phyloP scores from a whole-genome alignment of 2,888 invertebrate species.

The Phymatocera aterrima region DNA sequence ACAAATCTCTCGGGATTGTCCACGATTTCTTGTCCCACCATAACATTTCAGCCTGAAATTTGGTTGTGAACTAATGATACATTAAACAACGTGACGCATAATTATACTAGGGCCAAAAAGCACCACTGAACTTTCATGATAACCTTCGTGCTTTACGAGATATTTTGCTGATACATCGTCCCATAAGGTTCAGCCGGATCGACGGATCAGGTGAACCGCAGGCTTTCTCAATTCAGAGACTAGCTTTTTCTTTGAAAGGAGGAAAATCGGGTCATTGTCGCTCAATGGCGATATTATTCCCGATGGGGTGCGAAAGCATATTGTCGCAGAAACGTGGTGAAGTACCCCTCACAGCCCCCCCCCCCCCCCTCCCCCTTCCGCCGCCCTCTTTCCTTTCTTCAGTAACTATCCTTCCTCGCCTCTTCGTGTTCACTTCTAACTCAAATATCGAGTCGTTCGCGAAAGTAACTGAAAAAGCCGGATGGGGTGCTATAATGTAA shows the following conservation, averaged over 20 bases:
- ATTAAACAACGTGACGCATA: no score
- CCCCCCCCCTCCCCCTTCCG: not conserved
- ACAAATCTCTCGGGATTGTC: no score
- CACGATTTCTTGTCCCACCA: no score
- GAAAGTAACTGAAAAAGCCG: not conserved
- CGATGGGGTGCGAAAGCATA: slow-evolving; percentile 1
- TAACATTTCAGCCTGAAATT: no score
- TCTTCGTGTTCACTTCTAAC: not conserved
- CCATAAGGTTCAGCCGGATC: not conserved
- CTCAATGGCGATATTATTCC: slow-evolving; percentile 37
- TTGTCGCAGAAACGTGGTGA: not conserved
- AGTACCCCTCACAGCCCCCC: not conserved
- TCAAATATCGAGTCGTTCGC: not conserved
- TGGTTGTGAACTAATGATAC: no score
- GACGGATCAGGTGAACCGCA: slow-evolving; percentile 34
- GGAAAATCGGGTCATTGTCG: slow-evolving; percentile 36
- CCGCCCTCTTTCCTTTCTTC: not conserved
- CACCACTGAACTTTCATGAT: not conserved
- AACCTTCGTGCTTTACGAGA: not conserved
- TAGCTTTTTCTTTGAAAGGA: slow-evolving; percentile 27
- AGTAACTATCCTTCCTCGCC: not conserved
- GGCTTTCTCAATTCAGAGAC: not conserved
- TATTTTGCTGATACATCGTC: not conserved
- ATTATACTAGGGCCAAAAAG: no score
- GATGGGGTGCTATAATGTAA: not conserved